Evolutionary conservation across 2,797 vertebrate genomes (phyloP).

Genomic region (Mionectes olivaceus): DNA sequence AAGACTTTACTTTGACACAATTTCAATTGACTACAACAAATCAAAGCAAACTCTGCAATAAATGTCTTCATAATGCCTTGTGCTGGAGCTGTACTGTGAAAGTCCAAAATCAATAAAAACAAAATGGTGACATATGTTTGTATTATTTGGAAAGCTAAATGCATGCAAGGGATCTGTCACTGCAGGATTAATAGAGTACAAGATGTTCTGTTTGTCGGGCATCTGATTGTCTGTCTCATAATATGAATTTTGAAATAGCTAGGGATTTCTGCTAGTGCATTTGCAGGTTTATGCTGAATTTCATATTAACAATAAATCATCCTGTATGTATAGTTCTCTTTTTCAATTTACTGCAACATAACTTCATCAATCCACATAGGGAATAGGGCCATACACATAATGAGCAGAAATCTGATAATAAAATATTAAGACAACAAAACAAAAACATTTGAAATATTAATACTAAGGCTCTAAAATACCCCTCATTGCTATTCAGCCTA

Average conservation of each 20-base stretch:
- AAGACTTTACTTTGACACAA: conserved; percentile 77
- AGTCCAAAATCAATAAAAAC: conserved; percentile 80
- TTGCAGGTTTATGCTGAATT: conserved; percentile 72
- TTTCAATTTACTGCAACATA: conserved; percentile 72
- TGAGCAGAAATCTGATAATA: conserved; percentile 71
- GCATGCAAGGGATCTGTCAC: conserved; percentile 76
- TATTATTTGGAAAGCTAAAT: conserved; percentile 77
- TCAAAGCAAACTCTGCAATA: conserved; percentile 76
- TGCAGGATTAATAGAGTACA: conserved; percentile 75
- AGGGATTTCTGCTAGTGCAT: conserved; percentile 64
- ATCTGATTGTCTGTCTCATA: conserved; percentile 76
- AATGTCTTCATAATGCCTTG: conserved; percentile 77
- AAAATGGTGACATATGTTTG: conserved; percentile 77
- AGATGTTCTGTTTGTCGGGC: conserved; percentile 70
- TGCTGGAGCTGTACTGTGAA: conserved; percentile 63
- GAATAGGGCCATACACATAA: conserved; percentile 34
- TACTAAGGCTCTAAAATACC: conserved; percentile 29
- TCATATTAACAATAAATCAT: conserved; percentile 75
- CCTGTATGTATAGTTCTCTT: conserved; percentile 67
- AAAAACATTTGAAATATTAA: conserved; percentile 74
- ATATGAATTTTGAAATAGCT: conserved; percentile 77
- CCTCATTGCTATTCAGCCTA: conserved; percentile 34
- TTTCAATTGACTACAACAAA: conserved; percentile 79
- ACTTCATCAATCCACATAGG: conserved; percentile 48
- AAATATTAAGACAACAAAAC: conserved; percentile 73